Base-by-base conservation (phyloP, 2,888 invertebrate species). In the Ormia ochracea region DNA sequence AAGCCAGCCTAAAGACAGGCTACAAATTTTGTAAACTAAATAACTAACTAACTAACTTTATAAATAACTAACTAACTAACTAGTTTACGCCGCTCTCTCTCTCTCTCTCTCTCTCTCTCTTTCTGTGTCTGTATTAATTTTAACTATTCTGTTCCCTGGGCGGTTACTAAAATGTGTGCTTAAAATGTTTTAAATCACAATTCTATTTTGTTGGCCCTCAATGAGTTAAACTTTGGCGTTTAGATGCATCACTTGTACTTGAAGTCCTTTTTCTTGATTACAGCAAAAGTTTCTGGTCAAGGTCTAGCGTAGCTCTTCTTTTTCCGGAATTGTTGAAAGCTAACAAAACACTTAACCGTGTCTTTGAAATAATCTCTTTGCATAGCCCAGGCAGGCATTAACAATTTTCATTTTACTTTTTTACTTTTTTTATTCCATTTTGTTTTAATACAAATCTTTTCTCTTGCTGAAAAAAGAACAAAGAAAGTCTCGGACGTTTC, bases 331-430 rank as follows among this genome's bases (percentile, higher is more conserved):
- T 65, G 7, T 14, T n/a, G 28, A n/a, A 17, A 43, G 23, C 19
- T 14, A 23, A 4, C 31, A 45, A 21, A 48, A 7, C 10, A 50
- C n/a, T 48, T 33, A 7, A 23, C 21, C 19, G 10, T 26, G 26
- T 56, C 45, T 41, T 50, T 21, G 4, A 38, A 59, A 68, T 41
- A 72, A 72, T 23, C 45, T 38, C 48, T 31, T 54, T 43, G 7
- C n/a, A n/a, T n/a, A n/a, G n/a, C 19, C 3, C 28, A 19, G 21
- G 6, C 10, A 31, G 10, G 14, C 19, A 14, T 36, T 31, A 31
- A 36, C 19, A 19, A 65, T 0, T 56, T 70, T 72, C 17, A 54
- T 33, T n/a, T n/a, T 36, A n/a, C 14, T 59, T 5, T 43, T n/a
- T 68, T 54, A 3, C 26, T 36, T 26, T 33, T 56, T 52, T 12